Evolutionary conservation across 2,797 vertebrate genomes (phyloP), one percentile per base, ranked within the genome.

Genomic region (Perdix hodgsoniae): DNA sequence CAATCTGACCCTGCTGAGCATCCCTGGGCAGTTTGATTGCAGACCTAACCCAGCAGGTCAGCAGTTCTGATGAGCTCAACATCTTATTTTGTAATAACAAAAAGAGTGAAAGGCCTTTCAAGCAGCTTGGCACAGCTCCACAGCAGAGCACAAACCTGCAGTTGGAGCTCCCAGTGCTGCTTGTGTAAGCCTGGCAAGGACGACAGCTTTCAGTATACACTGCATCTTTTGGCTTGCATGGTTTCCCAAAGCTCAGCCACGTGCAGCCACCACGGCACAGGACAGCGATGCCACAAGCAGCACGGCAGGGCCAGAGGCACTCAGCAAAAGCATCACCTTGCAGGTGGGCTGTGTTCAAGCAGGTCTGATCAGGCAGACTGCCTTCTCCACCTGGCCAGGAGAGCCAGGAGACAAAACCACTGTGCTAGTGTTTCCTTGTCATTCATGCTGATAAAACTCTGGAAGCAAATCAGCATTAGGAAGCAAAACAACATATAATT

Each of bases 401-500:
- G 75, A 70, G 87, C 67, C 95, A 52, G 70, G 1, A 60, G 70
- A 33, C 65, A 80, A 61, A 65, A 90, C 2, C 64, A 50, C 47
- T 35, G 74, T 22, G 83, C 71, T 60, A 70, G 63, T n/a, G 60
- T 29, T 93, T 94, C 67, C 89, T 70, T 92, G 89, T 50, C 49
- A 69, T 18, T 66, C 79, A 63, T n/a, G 74, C 33, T 94, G 93
- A 96, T 92, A 88, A 88, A 86, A 24, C 71, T 64, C 63, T 39
- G 76, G 64, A 77, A 92, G 75, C 83, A 95, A 96, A 96, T 91
- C 85, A 79, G 67, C 71, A 92, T 92, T 69, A 94, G 87, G 74
- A 65, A 94, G 77, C 76, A 91, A 87, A 96, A 78, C 83, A 93
- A 90, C 87, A 83, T 84, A 37, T 96, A 96, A 96, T 96, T 96